phyloP scores from a whole-genome alignment of 2,888 invertebrate genomes.

The Rapana venosa region DNA sequence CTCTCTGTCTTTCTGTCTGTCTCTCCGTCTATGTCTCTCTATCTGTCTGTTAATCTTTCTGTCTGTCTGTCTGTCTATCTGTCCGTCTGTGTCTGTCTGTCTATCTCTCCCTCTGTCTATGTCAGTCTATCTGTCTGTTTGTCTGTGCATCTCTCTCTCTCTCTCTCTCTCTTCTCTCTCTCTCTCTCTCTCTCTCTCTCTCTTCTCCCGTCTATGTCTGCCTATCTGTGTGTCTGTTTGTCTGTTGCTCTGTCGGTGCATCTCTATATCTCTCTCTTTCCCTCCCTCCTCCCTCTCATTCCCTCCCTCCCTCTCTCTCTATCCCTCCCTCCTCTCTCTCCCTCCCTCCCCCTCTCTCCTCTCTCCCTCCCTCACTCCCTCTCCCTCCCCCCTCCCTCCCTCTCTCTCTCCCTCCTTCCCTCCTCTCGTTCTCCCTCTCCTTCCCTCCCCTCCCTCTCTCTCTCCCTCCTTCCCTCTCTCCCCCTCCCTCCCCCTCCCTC shows the following conservation, averaged over 20 bases:
- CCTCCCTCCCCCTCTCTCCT: neutral
- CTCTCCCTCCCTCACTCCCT: too few relatives aligned
- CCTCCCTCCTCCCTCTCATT: too few relatives aligned
- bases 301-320: too few relatives aligned
- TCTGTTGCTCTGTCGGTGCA: neutral
- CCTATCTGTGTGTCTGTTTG: neutral
- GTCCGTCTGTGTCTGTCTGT: too few relatives aligned
- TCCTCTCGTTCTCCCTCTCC: neutral
- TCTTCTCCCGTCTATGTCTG: neutral
- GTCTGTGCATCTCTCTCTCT: too few relatives aligned
- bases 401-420: conserved; percentile 9
- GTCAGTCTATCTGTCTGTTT: too few relatives aligned
- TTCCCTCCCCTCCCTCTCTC: neutral
- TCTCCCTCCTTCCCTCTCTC: conserved; percentile 8
- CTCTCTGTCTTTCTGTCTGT: neutral
- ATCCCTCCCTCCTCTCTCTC: neutral
- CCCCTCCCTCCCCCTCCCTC: neutral
- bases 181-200: neutral
- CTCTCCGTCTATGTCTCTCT: too few relatives aligned
- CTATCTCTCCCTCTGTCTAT: too few relatives aligned
- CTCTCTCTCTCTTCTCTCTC: neutral
- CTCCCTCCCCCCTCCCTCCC: neutral
- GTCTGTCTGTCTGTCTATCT: too few relatives aligned
- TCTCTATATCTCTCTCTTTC: neutral
- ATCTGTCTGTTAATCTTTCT: too few relatives aligned